Evolutionary conservation across 2,888 invertebrate species (phyloP).

Genomic region (Minunthozetes semirufus): DNA sequence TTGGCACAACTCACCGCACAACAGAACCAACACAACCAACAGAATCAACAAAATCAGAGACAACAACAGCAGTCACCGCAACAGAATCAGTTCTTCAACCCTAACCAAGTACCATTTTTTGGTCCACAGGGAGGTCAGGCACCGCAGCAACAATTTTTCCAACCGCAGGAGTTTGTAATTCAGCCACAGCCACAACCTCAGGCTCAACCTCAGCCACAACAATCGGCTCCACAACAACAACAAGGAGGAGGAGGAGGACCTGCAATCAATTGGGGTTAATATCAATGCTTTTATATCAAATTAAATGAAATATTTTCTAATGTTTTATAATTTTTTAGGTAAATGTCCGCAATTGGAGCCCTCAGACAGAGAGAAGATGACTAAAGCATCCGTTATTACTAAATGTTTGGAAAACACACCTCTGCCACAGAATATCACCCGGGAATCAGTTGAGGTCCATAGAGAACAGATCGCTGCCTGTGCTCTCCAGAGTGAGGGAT

Average conservation of each 20-base stretch:
- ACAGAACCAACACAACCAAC: too few relatives aligned
- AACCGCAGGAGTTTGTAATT: neutral
- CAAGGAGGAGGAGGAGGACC: constrained; percentile 29
- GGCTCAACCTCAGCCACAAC: neutral
- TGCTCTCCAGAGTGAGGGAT: constrained; percentile 37
- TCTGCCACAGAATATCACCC: constrained; percentile 38
- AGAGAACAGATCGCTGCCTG: constrained; percentile 40
- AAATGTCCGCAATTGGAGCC: constrained; percentile 39
- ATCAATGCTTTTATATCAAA: too few relatives aligned
- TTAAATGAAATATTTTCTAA: too few relatives aligned
- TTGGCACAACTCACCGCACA: constrained; percentile 17
- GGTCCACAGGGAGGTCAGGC: neutral
- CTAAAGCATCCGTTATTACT: constrained; percentile 38
- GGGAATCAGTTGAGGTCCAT: constrained; percentile 38
- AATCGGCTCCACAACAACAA: neutral
- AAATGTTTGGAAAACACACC: constrained; percentile 39
- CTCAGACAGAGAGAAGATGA: constrained; percentile 34
- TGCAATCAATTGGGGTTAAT: constrained; percentile 38
- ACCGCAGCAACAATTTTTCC: constrained; percentile 11
- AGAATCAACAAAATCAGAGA: constrained; percentile 20
- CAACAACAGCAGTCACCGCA: neutral
- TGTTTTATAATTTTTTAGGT: neutral
- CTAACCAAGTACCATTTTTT: neutral
- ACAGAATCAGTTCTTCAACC: neutral
- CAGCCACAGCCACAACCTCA: constrained; percentile 12